Evolutionary conservation across 2,113 vertebrate genomes (phyloP), one percentile per base, ranked within the genome.

Genomic region (Indri indri): DNA sequence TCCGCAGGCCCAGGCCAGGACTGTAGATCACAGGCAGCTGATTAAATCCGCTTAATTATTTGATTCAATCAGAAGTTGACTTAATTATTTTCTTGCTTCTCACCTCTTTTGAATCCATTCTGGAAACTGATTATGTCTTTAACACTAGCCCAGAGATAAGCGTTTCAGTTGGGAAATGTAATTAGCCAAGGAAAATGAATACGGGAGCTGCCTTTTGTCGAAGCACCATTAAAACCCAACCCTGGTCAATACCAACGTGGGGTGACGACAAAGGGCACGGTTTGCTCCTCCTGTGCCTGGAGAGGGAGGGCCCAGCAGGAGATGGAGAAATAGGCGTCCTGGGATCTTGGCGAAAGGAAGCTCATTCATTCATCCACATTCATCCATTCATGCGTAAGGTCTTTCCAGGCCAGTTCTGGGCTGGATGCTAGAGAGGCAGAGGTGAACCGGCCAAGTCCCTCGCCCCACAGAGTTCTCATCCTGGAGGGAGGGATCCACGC

Each of bases 11-110:
- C 8, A 8, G 89, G 57, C 87, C 59, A 22, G 45, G 77, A 45
- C 71, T 17, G 50, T 81, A 97, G 88, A 66, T 97, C 96, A 34
- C 95, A 81, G 79, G 30, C 86, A 91, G 0, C 95, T 0, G 20
- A 77, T 97, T 83, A 73, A 96, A 52, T 95, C 68, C 95, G 74
- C 17, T 89, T 91, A 90, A 86, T 86, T n/a, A 1, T 37, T 96
- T 37, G 91, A 1, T 45, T 97, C 27, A 91, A 97, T 97, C 97
- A 97, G 85, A 86, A 95, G 95, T 91, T 97, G 94, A 94, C 96
- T 97, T 98, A 98, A 97, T 96, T 93, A 95, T 84, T 77, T 97
- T 97, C 80, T 74, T 97, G 8, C 85, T 97, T 94, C 94, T 95
- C 68, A 94, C 97, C 96, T 96, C 98, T 94, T 97, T 96, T 86